phyloP scores from a whole-genome alignment of 2,888 invertebrate genomes.

The Hymenopus coronatus region DNA sequence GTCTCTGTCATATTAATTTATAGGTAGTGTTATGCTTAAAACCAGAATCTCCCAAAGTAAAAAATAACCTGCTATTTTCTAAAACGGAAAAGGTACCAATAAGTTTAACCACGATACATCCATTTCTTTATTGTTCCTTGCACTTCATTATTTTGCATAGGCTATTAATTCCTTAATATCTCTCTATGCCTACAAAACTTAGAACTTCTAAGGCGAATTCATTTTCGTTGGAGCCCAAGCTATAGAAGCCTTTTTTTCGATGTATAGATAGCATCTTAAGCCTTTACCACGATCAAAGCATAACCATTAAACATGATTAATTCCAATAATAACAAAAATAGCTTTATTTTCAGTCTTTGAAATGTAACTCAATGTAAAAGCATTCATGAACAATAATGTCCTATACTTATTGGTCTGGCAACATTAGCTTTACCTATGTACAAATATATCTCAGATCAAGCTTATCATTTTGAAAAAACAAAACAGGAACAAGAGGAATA shows the following conservation, averaged over 20 bases:
- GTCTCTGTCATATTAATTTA: no score
- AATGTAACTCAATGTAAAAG: neutral
- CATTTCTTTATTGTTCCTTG: no score
- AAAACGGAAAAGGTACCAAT: no score
- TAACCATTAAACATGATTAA: neutral
- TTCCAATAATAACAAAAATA: neutral
- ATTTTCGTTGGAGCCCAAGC: neutral
- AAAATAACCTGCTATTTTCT: no score
- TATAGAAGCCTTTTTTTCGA: neutral
- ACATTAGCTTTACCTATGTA: neutral
- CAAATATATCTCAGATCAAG: neutral
- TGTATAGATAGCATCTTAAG: neutral
- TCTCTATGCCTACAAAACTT: no score
- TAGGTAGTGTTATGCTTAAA: no score
- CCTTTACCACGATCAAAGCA: neutral
- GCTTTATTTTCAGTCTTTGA: neutral
- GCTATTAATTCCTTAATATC: no score
- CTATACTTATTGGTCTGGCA: neutral
- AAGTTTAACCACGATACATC: no score
- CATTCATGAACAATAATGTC: neutral
- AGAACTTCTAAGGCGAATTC: no score
- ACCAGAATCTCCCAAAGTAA: no score
- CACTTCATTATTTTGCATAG: no score
- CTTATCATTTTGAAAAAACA: neutral
- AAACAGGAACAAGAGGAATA: neutral